Percentiles rank a stretch among this genome's conserved stretches.
Evolutionary conservation across 2,797 vertebrate genomes (phyloP).

Genomic region (Gymnocypris eckloni): DNA sequence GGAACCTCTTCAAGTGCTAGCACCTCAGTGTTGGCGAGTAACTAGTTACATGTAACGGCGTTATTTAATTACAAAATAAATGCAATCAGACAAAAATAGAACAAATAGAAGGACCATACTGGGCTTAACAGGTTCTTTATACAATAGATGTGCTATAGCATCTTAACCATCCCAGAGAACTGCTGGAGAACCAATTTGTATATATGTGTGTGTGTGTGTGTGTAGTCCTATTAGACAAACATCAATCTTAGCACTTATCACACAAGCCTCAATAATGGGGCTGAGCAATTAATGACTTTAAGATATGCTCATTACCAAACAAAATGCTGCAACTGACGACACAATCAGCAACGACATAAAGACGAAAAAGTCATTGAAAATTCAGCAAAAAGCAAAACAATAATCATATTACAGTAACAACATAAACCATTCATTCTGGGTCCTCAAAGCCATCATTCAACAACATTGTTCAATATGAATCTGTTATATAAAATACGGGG

Average conservation of each 20-base stretch:
- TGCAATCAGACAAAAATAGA: neutral
- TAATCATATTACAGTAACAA: neutral
- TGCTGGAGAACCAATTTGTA: neutral
- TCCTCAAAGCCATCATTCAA: neutral
- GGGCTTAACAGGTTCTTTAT: neutral
- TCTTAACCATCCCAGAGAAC: neutral
- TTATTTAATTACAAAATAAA: too few relatives aligned
- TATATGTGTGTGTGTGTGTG: neutral
- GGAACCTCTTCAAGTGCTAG: too few relatives aligned
- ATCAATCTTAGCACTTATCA: neutral
- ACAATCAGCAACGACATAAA: neutral
- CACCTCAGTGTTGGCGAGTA: too few relatives aligned
- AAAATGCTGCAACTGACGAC: neutral
- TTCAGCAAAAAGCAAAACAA: slow-evolving; percentile 1
- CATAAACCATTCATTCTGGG: neutral
- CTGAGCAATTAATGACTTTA: neutral
- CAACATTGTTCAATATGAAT: neutral
- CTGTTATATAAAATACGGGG: neutral
- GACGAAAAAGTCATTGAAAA: neutral
- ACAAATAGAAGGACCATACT: neutral
- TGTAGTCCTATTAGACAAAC: neutral
- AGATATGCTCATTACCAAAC: neutral
- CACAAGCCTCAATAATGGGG: slow-evolving; percentile 1
- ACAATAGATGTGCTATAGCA: neutral
- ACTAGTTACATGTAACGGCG: too few relatives aligned